phyloP scores from a whole-genome alignment of 2,797 vertebrate genomes.

The Crax fasciolata region DNA sequence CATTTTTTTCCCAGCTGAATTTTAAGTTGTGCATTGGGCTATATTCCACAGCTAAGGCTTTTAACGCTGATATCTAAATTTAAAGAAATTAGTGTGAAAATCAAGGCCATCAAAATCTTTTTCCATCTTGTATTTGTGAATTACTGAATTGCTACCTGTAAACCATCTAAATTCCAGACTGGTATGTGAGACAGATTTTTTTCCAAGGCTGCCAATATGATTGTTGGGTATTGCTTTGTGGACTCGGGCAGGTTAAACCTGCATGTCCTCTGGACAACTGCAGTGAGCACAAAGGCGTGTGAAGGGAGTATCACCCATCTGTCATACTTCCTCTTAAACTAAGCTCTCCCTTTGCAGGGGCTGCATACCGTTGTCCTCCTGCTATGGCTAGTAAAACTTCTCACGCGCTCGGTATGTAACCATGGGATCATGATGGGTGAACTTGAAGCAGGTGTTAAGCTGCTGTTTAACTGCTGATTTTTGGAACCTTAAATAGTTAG shows the following conservation, averaged over 20 bases:
- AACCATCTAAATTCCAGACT: background rate
- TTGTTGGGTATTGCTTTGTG: background rate
- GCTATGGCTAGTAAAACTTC: background rate
- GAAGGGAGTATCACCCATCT: background rate
- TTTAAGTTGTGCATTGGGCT: background rate
- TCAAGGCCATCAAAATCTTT: background rate
- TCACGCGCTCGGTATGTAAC: fast-evolving
- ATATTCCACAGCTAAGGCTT: background rate
- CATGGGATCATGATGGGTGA: background rate
- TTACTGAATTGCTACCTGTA: background rate
- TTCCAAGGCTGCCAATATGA: background rate
- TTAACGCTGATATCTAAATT: background rate
- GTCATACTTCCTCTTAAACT: background rate
- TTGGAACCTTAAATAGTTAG: background rate
- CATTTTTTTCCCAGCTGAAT: background rate
- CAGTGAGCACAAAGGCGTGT: background rate
- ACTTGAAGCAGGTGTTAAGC: background rate
- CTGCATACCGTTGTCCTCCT: fast-evolving
- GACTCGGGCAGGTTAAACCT: background rate
- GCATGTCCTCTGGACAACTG: background rate
- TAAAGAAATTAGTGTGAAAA: background rate
- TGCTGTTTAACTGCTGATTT: background rate
- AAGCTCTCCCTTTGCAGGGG: background rate
- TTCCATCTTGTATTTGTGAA: background rate
- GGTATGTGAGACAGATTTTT: background rate